Conservation (phyloP, 2,113 vertebrate genomes). For the Sterna hirundo region DNA sequence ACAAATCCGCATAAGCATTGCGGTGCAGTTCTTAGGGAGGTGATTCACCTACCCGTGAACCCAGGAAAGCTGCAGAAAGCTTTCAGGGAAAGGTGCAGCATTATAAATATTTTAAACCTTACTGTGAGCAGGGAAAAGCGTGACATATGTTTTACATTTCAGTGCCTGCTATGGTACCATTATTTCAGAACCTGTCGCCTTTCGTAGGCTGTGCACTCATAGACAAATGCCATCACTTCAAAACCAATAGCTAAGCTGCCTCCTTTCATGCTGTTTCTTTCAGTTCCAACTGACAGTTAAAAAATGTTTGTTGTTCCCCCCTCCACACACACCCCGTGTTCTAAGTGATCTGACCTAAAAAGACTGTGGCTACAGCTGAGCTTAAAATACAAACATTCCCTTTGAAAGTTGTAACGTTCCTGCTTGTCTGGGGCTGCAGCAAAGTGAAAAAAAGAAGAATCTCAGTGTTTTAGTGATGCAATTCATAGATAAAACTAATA, state of each 20-base stretch:
- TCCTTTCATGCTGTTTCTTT: conserved; percentile 45
- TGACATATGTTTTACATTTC: conserved; percentile 72
- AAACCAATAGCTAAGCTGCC: conserved; percentile 60
- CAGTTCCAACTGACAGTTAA: conserved; percentile 36
- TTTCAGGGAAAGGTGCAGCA: conserved; percentile 55
- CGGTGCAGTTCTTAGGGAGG: neutral
- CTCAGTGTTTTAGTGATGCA: neutral
- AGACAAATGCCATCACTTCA: conserved; percentile 65
- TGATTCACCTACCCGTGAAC: conserved; percentile 54
- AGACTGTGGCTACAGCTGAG: neutral
- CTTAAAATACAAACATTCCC: conserved; percentile 33
- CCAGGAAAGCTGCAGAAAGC: conserved; percentile 32
- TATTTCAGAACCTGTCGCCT: conserved; percentile 60
- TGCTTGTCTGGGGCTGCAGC: neutral
- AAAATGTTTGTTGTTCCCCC: conserved; percentile 26
- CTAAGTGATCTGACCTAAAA: conserved; percentile 46
- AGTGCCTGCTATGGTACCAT: conserved; percentile 40
- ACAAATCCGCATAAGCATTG: neutral
- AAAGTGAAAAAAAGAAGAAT: neutral
- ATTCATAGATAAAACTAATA: neutral
- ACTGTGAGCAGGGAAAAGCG: conserved; percentile 31
- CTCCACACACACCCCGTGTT: neutral
- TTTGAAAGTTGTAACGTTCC: neutral
- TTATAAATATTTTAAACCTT: conserved; percentile 71
- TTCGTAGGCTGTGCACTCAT: conserved; percentile 16